Evolutionary conservation across 2,797 vertebrate species (phyloP).

Genomic region (Epinephelus coioides): DNA sequence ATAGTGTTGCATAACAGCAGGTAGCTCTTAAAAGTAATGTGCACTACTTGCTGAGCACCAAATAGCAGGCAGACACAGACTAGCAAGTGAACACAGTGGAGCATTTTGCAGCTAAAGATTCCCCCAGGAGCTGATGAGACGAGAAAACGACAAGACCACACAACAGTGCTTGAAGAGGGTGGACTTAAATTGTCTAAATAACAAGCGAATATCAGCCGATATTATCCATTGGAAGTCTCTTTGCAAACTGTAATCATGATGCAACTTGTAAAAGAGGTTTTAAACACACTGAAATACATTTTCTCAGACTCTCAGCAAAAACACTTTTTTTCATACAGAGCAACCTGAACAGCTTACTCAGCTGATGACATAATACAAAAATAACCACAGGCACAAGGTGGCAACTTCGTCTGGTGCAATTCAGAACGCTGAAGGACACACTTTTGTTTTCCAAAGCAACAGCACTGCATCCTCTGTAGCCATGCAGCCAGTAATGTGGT

Average conservation of each 20-base stretch:
- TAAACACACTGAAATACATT: background rate
- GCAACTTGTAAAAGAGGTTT: background rate
- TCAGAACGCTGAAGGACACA: slow-evolving; percentile 11
- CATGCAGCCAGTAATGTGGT: slow-evolving; percentile 1
- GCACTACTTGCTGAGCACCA: background rate
- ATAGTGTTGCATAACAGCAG: background rate
- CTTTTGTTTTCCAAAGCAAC: background rate
- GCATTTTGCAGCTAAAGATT: background rate
- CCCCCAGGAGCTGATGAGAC: background rate
- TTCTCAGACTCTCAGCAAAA: background rate
- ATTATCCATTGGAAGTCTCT: background rate
- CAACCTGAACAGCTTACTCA: slow-evolving; percentile 4
- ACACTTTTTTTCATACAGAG: background rate
- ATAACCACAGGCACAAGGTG: slow-evolving; percentile 18
- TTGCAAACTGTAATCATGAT: background rate
- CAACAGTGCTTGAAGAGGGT: background rate
- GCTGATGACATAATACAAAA: slow-evolving; percentile 24
- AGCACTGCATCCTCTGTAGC: slow-evolving; percentile 1
- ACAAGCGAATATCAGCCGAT: background rate
- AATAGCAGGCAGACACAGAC: background rate
- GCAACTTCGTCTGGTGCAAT: slow-evolving; percentile 16
- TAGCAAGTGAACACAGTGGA: background rate
- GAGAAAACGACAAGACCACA: background rate
- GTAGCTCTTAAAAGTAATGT: background rate
- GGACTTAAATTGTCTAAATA: background rate